Percentiles rank a stretch among this genome's conserved stretches.
Evolutionary conservation across 2,113 vertebrate genomes (phyloP).

Genomic region (Rhinopomastus cyanomelas): DNA sequence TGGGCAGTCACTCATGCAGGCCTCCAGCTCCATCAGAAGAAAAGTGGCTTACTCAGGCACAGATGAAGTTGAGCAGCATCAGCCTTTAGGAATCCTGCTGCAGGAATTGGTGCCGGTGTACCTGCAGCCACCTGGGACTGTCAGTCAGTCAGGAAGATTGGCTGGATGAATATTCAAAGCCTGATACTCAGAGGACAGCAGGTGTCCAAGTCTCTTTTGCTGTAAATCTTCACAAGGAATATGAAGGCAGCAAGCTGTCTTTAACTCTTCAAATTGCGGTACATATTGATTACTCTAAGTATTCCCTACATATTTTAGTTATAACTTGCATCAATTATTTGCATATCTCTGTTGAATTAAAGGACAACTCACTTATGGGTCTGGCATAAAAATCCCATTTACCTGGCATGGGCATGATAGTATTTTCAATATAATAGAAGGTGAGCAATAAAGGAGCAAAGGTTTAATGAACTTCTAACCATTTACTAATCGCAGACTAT

Average conservation of each 20-base stretch:
- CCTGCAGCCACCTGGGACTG: not conserved
- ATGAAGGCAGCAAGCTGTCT: not conserved
- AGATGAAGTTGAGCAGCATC: not conserved
- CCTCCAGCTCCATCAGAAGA: not conserved
- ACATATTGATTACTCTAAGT: not conserved
- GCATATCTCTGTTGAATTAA: not conserved
- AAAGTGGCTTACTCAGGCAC: not conserved
- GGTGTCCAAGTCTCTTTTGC: not conserved
- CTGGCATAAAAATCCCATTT: not conserved
- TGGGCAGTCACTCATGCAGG: not conserved
- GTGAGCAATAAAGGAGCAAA: not conserved
- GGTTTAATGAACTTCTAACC: not conserved
- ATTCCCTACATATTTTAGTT: not conserved
- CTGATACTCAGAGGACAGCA: not conserved
- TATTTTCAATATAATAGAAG: not conserved
- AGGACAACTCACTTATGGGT: not conserved
- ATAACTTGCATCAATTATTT: not conserved
- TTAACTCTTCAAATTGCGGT: not conserved
- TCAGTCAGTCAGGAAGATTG: not conserved
- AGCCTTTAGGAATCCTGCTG: not conserved
- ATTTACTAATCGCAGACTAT: not conserved
- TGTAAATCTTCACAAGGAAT: not conserved
- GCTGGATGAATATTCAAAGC: constrained; percentile 39
- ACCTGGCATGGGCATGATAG: not conserved
- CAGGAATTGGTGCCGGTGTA: not conserved